Percentiles rank a stretch among this genome's conserved stretches.
These are phyloP conservation scores for Heliconius ismenius DNA, from an alignment of 2,888 invertebrate species.

Conservation along the genomic window DNA sequence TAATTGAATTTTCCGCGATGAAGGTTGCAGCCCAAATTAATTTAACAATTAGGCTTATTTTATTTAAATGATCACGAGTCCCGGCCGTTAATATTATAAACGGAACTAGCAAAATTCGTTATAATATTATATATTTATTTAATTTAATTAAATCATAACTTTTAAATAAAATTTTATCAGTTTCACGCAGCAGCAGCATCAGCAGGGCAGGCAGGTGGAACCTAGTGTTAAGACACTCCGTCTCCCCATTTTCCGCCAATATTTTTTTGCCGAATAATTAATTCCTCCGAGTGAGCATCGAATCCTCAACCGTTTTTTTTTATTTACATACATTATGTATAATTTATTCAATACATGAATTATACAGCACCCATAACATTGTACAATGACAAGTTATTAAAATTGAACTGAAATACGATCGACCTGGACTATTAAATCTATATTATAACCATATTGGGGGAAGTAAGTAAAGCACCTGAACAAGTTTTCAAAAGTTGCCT, in stretches of 20 bases:
- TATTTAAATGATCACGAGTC: background rate
- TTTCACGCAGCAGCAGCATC: no score
- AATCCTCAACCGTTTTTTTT: no score
- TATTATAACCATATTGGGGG: slow-evolving; percentile 15
- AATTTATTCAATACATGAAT: no score
- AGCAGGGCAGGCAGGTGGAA: no score
- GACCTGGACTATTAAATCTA: background rate
- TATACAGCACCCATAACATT: no score
- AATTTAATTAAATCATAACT: background rate
- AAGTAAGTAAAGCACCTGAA: slow-evolving; percentile 22
- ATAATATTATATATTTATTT: background rate
- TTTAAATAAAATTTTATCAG: no score
- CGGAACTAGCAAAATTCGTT: background rate
- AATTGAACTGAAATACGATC: background rate
- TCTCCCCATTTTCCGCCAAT: no score
- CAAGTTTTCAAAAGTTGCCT: slow-evolving; percentile 25
- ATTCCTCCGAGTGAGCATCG: no score
- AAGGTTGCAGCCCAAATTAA: slow-evolving; percentile 11
- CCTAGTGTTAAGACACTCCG: no score
- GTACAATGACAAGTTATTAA: background rate
- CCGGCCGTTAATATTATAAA: background rate
- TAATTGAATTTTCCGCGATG: slow-evolving; percentile 1
- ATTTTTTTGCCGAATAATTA: no score
- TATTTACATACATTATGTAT: no score
- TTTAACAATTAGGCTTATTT: slow-evolving; percentile 16